phyloP scores from a whole-genome alignment of 2,797 vertebrate species.

The Syndactyla subalaris region DNA sequence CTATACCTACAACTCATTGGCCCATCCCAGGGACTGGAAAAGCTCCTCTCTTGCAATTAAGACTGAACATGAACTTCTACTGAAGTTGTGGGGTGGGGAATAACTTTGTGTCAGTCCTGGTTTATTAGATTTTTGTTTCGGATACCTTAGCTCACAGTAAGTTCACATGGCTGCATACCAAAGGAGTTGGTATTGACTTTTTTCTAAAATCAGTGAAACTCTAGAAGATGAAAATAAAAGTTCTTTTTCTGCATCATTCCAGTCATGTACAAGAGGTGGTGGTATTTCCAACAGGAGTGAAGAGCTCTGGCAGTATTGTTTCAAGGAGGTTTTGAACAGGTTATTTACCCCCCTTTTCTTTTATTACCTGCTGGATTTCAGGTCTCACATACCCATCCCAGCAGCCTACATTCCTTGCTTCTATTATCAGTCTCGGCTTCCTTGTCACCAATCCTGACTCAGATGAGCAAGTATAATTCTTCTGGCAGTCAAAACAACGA shows the following conservation, averaged over 20 bases:
- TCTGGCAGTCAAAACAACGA: not conserved
- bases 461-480: not conserved
- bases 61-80: not conserved
- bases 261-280: not conserved
- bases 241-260: not conserved
- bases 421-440: not conserved
- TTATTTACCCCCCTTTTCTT: not conserved
- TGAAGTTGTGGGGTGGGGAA: not conserved
- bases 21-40: slow-evolving; percentile 16
- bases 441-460: not conserved
- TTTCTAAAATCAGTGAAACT: not conserved
- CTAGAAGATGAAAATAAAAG: slow-evolving; percentile 25
- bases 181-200: slow-evolving; percentile 2
- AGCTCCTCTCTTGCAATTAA: slow-evolving; percentile 30
- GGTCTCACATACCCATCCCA: not conserved
- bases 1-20: not conserved
- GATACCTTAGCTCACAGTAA: not conserved
- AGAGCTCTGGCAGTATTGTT: not conserved
- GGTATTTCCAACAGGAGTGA: not conserved
- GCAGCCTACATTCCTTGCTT: not conserved
- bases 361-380: not conserved
- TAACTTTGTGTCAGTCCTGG: not conserved
- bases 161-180: not conserved
- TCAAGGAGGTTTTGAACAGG: not conserved
- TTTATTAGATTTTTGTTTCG: slow-evolving; percentile 27